A percentile compares a stretch with the other conserved stretches of the same genome.
These are phyloP conservation scores for Megaceryle alcyon DNA, from an alignment of 2,797 vertebrate genomes.

Conservation along the genomic window DNA sequence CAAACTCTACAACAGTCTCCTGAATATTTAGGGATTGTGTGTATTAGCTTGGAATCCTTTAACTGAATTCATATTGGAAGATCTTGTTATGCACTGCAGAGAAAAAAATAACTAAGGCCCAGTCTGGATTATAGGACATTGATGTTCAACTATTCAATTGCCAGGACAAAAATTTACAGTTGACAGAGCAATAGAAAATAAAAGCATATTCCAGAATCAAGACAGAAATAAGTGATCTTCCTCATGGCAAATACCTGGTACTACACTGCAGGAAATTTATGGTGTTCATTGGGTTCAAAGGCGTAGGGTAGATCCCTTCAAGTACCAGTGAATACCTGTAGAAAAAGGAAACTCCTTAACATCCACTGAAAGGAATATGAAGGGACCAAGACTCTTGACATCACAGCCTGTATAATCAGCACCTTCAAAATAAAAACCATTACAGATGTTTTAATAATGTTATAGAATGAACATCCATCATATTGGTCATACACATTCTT, in stretches of 20 bases:
- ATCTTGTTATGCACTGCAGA: background rate
- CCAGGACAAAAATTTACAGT: background rate
- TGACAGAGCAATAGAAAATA: background rate
- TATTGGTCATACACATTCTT: background rate
- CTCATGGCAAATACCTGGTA: background rate
- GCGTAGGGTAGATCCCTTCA: background rate
- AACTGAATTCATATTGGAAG: background rate
- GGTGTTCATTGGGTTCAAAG: background rate
- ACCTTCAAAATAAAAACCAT: background rate
- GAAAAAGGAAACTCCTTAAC: background rate
- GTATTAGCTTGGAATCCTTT: background rate
- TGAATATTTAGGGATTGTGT: background rate
- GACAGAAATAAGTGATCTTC: background rate
- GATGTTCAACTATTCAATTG: background rate
- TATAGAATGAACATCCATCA: fast-evolving
- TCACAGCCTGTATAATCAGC: background rate
- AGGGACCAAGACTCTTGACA: background rate
- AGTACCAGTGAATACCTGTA: background rate
- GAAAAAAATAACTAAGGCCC: background rate
- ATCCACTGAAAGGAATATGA: background rate
- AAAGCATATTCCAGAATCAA: background rate
- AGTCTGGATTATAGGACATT: background rate
- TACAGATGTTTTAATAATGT: background rate
- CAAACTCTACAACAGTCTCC: background rate
- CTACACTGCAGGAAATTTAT: background rate